Base-by-base conservation (phyloP, 2,888 invertebrate species). In the Pomacea canaliculata region DNA sequence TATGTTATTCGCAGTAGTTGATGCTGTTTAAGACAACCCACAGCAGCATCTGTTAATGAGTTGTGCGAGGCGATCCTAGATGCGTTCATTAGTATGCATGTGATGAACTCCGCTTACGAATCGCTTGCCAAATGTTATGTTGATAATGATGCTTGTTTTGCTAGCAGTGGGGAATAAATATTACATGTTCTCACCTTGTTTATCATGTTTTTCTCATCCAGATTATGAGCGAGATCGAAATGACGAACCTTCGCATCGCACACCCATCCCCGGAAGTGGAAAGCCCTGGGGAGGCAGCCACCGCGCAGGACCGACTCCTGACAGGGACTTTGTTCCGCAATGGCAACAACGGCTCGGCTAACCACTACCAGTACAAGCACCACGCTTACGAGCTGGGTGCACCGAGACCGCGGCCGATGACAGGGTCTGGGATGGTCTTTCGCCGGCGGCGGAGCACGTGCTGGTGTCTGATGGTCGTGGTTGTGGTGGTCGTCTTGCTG, bases 151-250 rank as follows among this genome's bases (percentile, higher is more conserved):
- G 37, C 37, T 37, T 37, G 37, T 37, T 23, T 37, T 37, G 37
- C 37, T 37, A 37, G 37, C 37, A 37, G 37, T 37, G 37, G 37
- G 37, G 37, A 37, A 37, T 37, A 37, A 37, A 37, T 37, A 37
- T 56, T 56, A 16, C 10, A 56, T 56, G 51, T 56, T 56, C 12
- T 16, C 51, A 56, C 16, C 51, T 13, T 56, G 51, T 56, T 56
- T 13, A 13, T 8, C 16, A 10, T 16, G 51, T 56, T 56, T 56
- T 13, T 7, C 51, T 13, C 51, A 56, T 56, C 10, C 76, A 80
- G 80, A 78, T 80, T 78, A 78, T 80, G 80, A 80, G 63, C 73
- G 70, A 74, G 37, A 70, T 80, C 12, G 80, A 80, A 76, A 76
- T 80, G 80, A 37, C 78, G 69, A 80, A 76, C 63, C 76, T 80